A percentile compares a stretch with the other conserved stretches of the same genome.
phyloP scores from a whole-genome alignment of 2,888 invertebrate genomes.

The Cyaniris semiargus region DNA sequence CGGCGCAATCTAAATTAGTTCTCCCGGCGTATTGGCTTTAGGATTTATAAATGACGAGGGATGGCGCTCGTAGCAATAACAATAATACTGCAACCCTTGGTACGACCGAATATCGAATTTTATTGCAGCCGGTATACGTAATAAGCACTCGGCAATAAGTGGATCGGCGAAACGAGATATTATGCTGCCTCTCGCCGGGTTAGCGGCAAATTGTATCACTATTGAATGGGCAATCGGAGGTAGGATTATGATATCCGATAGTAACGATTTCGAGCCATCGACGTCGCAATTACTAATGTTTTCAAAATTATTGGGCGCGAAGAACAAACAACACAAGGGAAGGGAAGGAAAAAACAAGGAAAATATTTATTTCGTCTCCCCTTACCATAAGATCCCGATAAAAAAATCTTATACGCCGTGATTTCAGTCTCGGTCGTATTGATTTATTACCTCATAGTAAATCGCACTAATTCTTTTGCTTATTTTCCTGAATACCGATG shows the following conservation, averaged over 20 bases:
- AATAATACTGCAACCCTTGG: constrained; percentile 16
- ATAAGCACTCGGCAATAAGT: constrained; percentile 21
- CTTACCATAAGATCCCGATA: constrained; percentile 32
- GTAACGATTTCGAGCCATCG: neutral
- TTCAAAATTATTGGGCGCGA: constrained; percentile 27
- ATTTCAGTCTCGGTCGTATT: constrained; percentile 30
- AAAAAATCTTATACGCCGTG: constrained; percentile 31
- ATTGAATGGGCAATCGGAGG: constrained; percentile 9
- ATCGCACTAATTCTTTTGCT: constrained; percentile 27
- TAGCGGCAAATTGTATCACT: constrained; percentile 17
- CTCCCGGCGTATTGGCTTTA: constrained; percentile 21
- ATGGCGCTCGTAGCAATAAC: constrained; percentile 3
- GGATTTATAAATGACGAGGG: constrained; percentile 19
- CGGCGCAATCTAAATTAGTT: constrained; percentile 17
- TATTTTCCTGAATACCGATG: constrained; percentile 33
- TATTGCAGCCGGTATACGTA: constrained; percentile 11
- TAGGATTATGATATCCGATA: neutral
- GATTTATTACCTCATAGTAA: constrained; percentile 34
- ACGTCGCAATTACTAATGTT: neutral
- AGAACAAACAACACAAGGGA: constrained; percentile 31
- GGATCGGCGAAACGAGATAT: constrained; percentile 17
- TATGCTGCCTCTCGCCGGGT: constrained; percentile 14
- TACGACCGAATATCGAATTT: constrained; percentile 15
- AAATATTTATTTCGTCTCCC: constrained; percentile 33
- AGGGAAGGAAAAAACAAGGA: constrained; percentile 32